These are phyloP conservation scores for Odontophorus gujanensis DNA, from an alignment of 2,113 vertebrate genomes.

Conservation along the genomic window DNA sequence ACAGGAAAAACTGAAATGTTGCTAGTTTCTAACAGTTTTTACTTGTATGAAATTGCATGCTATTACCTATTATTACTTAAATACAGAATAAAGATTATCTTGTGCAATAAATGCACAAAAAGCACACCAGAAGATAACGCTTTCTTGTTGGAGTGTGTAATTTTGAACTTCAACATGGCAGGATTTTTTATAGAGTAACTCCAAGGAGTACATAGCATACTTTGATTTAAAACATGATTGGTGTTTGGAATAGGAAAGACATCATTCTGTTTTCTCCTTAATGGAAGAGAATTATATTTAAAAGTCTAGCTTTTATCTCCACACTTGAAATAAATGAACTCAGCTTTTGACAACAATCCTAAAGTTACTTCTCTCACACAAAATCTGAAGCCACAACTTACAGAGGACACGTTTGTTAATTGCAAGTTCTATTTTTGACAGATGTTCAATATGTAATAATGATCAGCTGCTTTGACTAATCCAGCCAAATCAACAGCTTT, in stretches of 20 bases:
- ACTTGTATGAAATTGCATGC: background rate
- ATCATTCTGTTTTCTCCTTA: constrained; percentile 27
- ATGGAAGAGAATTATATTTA: background rate
- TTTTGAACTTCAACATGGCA: background rate
- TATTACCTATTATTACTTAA: background rate
- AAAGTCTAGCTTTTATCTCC: constrained; percentile 18
- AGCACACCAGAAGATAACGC: background rate
- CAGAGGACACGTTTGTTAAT: constrained; percentile 73
- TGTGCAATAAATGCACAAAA: background rate
- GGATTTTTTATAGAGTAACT: background rate
- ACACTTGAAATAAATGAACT: constrained; percentile 29
- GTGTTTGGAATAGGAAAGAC: background rate
- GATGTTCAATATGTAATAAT: constrained; percentile 80
- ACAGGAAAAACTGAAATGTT: background rate
- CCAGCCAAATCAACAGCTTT: constrained; percentile 78
- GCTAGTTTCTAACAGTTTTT: background rate
- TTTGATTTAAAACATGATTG: background rate
- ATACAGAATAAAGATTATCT: background rate
- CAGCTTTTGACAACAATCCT: constrained; percentile 39
- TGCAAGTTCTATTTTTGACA: constrained; percentile 80
- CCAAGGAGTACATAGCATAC: background rate
- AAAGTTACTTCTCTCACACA: constrained; percentile 46
- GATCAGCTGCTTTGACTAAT: constrained; percentile 77
- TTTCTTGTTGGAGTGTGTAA: background rate
- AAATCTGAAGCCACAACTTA: constrained; percentile 64